Conservation (phyloP, 2,797 vertebrate species). For the Discoglossus pictus region DNA sequence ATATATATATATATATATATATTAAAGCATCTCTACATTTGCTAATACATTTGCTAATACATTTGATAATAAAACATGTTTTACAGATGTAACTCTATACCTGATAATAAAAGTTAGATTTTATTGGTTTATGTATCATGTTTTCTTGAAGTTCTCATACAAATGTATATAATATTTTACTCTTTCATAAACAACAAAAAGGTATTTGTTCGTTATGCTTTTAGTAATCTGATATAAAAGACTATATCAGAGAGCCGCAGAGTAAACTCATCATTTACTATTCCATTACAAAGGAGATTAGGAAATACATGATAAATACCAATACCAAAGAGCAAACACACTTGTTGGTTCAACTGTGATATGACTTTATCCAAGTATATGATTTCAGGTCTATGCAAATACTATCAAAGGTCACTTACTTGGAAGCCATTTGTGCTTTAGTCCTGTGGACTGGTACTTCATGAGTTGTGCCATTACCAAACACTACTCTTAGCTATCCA, state of each 20-base stretch:
- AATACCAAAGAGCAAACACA: constrained; percentile 26
- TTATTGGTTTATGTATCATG: too few relatives aligned
- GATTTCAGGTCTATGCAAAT: constrained; percentile 49
- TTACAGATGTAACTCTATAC: too few relatives aligned
- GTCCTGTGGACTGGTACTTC: constrained; percentile 15
- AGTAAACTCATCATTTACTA: constrained; percentile 41
- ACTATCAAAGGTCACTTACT: constrained; percentile 44
- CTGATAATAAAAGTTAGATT: too few relatives aligned
- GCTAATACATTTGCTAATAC: too few relatives aligned
- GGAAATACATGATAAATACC: constrained; percentile 29
- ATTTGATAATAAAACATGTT: too few relatives aligned
- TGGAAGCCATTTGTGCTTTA: constrained; percentile 31
- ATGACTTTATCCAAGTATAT: constrained; percentile 38
- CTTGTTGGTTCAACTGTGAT: constrained; percentile 34
- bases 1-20: too few relatives aligned
- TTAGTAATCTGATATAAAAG: constrained; percentile 9
- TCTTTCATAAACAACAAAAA: too few relatives aligned
- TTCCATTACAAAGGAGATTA: constrained; percentile 37
- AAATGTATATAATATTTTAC: too few relatives aligned
- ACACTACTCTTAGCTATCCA: constrained; percentile 14
- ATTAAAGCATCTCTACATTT: too few relatives aligned
- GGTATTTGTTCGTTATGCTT: too few relatives aligned
- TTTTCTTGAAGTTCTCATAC: too few relatives aligned
- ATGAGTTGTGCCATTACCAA: constrained; percentile 30
- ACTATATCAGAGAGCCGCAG: constrained; percentile 13